Evolutionary conservation across 2,888 invertebrate species (phyloP), one percentile per base, ranked within the genome.

Genomic region (Conus canariensis): DNA sequence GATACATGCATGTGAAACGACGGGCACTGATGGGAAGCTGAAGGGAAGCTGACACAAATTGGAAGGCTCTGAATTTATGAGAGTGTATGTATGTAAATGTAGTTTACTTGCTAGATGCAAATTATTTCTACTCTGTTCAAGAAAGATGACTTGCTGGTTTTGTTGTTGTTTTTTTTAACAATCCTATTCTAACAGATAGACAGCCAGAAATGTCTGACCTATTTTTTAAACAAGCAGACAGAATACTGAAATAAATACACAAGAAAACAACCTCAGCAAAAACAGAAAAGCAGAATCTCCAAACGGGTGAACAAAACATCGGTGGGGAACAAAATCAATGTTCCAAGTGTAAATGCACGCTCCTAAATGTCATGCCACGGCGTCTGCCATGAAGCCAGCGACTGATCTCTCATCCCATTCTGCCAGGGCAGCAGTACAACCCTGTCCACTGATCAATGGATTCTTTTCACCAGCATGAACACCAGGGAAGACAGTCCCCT

Each of bases 361-460:
- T 45, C 30, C 77, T 80, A 80, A 80, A 80, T 80, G 77, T 80
- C 77, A 80, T 14, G 77, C 30, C 30, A 58, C 19, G 56, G 82
- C 58, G 22, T 16, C 12, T 16, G 58, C 19, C 58, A 19, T 22
- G 10, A 58, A 56, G 58, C 82, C 10, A 56, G 58, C 9, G 19
- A 58, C 82, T 58, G 82, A 83, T 58, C 82, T 58, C 58, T 19
- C 58, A 56, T 58, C 56, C 45, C 19, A 22, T 9, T 58, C 22
- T 58, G 82, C 82, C 56, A 19, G 58, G 10, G 58, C 82, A 58
- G 82, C 82, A 58, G 10, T 45, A 80, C 6, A 80, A 19, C 70
- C 70, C 70, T 70, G 70, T 70, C 7, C 70, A 70, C 22, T 22
- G 70, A 70, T 70, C 70, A 70, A 22, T 70, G 70, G 70, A 22